Base-by-base conservation (phyloP, 1,140 invertebrate species). In the Trichomalopsis sarcophagae region DNA sequence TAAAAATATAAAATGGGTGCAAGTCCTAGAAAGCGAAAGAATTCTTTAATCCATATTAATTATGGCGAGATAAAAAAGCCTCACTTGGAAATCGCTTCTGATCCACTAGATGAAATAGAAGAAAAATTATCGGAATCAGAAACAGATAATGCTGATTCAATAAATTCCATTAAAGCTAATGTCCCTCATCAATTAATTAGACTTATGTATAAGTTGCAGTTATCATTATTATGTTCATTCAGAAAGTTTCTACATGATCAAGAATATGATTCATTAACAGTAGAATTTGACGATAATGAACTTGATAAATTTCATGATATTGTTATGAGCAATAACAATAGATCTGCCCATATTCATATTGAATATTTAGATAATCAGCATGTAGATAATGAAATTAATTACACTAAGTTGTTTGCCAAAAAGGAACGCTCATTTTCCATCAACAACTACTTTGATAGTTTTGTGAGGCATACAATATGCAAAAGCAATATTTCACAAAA, bases 301-400 rank as follows among this genome's bases (percentile, higher is more conserved):
- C 50, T 79, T 83, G 82, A 76, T 79, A 73, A 86, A 84, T 87
- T 88, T 71, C 77, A 79, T 73, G 27, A 86, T 87, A 87, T 88
- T 86, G 75, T 86, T 81, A 62, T 88, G 83, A 47, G 82, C 74
- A 82, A 84, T 79, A 76, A 84, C 73, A 82, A 87, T 73, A 86
- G 86, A 21, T 86, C 86, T 82, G 81, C 87, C 79, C 84, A 84
- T 78, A 75, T 88, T 55, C 74, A 86, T 47, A 82, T 88, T 86
- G 87, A 88, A 86, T 85, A 87, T 86, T 84, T 88, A 14, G 84
- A 88, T 40, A 86, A 87, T 40, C 84, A 84, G 86, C 87, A 86
- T 80, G 55, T 82, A 82, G 79, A 88, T 30, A 27, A 84, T 44
- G 23, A 83, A 81, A 86, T 88, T 74, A 80, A 47, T 79, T 88